A percentile compares a stretch with the other conserved stretches of the same genome.
These are phyloP conservation scores for Gryllus longicercus DNA, from an alignment of 2,888 invertebrate genomes.

Conservation along the genomic window DNA sequence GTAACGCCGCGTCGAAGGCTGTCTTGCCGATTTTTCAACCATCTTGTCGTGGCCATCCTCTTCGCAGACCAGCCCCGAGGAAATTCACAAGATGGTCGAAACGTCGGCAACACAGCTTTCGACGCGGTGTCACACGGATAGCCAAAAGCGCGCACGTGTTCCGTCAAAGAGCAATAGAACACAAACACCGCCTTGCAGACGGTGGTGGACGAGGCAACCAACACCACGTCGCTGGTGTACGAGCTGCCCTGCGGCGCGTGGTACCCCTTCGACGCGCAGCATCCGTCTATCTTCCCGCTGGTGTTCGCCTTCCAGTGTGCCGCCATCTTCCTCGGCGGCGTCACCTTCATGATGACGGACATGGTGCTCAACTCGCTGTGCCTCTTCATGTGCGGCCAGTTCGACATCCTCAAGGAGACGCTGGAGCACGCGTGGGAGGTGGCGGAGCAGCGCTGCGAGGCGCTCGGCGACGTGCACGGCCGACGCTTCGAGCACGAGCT, in stretches of 20 bases:
- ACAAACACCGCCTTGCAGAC: background rate
- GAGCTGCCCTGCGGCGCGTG: background rate
- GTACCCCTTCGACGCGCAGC: background rate
- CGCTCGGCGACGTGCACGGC: background rate
- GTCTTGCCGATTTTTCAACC: no score
- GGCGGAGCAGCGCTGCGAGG: background rate
- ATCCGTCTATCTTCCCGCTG: background rate
- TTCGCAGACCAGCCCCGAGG: no score
- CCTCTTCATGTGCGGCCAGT: background rate
- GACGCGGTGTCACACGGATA: no score
- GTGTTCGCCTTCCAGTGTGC: background rate
- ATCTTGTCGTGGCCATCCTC: no score
- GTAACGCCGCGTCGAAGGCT: no score
- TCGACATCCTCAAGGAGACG: background rate
- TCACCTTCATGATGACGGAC: background rate
- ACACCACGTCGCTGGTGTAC: background rate
- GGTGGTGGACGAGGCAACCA: background rate
- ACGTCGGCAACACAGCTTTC: no score
- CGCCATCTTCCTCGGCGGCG: background rate
- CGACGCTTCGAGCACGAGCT: background rate
- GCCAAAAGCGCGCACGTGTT: no score
- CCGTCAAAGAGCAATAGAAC: no score
- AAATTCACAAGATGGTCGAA: no score
- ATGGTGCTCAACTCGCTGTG: background rate
- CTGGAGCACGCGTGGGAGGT: background rate